Evolutionary conservation across 2,888 invertebrate genomes (phyloP), one percentile per base, ranked within the genome.

Genomic region (Lamproptera curius): DNA sequence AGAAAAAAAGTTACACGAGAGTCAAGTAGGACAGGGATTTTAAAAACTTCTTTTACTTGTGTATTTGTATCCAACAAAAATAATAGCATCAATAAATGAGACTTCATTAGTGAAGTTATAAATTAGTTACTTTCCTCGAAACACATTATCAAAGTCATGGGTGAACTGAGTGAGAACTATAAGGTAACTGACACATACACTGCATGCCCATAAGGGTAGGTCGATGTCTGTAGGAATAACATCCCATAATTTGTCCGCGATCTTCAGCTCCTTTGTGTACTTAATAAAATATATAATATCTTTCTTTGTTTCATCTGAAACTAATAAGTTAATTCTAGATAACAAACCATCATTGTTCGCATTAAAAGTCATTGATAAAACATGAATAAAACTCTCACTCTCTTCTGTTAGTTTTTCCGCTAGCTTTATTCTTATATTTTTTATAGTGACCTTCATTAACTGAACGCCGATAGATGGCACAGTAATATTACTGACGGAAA

Each of bases 151-250:
- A 31, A 52, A 44, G n/a, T 50, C 11, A 26, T 47, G 51, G 10
- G 47, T 53, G 23, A 62, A 57, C 35, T 63, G 63, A 20, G 61
- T 46, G 16, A 59, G 47, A 6, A 63, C 54, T 9, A 62, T 62
- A 1, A 61, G 45, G 31, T 63, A 62, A 0, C 58, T 59, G 14
- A 58, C 37, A 31, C 52, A 56, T 5, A 59, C 8, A 38, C 52
- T 54, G 4, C 57, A 4, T 0, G 56, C 31, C 16, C 42, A 52
- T 9, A 55, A 28, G 1, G 52, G 53, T 10, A 62, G 44, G 9
- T 34, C 38, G 36, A 56, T 52, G 37, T 60, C 55, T 10, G 60
- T 33, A 0, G 51, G 48, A 6, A 62, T 17, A 15, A 41, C 16
- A 16, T 41, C 26, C 31, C 28, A 41, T 2, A 16, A 16, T 16